phyloP scores from a whole-genome alignment of 2,797 vertebrate species.

The Diglossa cyanea region DNA sequence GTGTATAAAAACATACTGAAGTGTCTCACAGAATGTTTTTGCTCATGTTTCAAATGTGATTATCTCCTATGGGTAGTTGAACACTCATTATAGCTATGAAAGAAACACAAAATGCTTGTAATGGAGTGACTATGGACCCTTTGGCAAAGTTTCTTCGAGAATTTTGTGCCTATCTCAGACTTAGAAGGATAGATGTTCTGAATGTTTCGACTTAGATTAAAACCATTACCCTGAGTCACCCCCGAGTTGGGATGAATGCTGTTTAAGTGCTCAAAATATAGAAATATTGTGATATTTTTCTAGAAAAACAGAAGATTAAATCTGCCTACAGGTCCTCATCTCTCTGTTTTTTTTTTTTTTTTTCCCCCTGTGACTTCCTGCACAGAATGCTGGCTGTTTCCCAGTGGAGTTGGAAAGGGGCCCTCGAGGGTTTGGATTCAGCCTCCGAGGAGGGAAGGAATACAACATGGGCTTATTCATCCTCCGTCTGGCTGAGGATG shows the following conservation, averaged over 20 bases:
- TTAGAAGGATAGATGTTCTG: neutral
- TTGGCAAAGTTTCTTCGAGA: neutral
- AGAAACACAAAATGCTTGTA: neutral
- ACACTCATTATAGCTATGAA: neutral
- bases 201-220: neutral
- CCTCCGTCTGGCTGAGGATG: conserved; percentile 93
- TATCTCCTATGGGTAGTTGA: neutral
- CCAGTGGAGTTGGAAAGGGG: conserved; percentile 93
- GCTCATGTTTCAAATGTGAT: neutral
- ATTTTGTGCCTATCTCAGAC: neutral
- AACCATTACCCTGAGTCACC: neutral
- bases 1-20: fast-evolving
- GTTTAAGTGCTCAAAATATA: neutral
- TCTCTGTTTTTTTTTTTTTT: neutral
- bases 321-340: neutral
- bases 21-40: neutral
- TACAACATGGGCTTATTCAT: conserved; percentile 99
- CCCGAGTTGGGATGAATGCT: neutral
- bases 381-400: conserved; percentile 83
- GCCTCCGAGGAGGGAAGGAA: conserved; percentile 94
- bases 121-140: neutral
- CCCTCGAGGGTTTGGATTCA: conserved; percentile 94
- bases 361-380: neutral
- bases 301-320: neutral
- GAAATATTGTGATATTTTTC: neutral